Evolutionary conservation across 2,797 vertebrate species (phyloP).

Genomic region (Sandelia bainsii): DNA sequence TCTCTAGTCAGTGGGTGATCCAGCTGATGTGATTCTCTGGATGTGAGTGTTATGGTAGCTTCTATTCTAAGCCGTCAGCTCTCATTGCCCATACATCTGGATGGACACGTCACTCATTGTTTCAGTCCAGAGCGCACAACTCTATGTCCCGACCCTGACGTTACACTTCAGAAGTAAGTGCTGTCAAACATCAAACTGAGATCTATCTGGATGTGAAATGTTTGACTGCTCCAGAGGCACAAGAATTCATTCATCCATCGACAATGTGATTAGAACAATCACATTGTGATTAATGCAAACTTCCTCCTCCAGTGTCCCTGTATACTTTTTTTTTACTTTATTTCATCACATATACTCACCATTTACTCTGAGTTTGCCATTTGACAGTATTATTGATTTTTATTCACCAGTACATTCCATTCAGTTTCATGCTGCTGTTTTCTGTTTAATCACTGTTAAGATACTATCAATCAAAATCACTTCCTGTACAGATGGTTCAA

Average conservation of each 20-base stretch:
- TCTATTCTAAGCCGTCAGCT: constrained; percentile 30
- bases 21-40: constrained; percentile 33
- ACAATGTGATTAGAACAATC: not conserved
- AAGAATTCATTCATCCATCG: constrained; percentile 2
- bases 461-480: not conserved
- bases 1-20: constrained; percentile 32
- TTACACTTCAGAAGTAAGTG: constrained; percentile 8
- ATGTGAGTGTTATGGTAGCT: constrained; percentile 5
- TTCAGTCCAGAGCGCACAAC: constrained; percentile 17
- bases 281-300: too few species aligned
- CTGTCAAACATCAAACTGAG: constrained; percentile 11
- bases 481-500: not conserved
- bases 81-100: constrained; percentile 30
- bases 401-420: not conserved
- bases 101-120: constrained; percentile 18
- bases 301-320: too few species aligned
- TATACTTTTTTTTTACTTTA: too few species aligned
- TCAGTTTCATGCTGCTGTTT: not conserved
- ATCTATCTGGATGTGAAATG: constrained; percentile 25
- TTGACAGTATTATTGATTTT: not conserved
- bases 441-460: not conserved
- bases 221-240: not conserved
- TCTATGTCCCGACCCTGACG: constrained; percentile 22
- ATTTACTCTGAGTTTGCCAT: not conserved
- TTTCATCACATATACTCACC: too few species aligned